These are phyloP conservation scores for Acleris cristana DNA, from an alignment of 2,888 invertebrate genomes.

Conservation along the genomic window DNA sequence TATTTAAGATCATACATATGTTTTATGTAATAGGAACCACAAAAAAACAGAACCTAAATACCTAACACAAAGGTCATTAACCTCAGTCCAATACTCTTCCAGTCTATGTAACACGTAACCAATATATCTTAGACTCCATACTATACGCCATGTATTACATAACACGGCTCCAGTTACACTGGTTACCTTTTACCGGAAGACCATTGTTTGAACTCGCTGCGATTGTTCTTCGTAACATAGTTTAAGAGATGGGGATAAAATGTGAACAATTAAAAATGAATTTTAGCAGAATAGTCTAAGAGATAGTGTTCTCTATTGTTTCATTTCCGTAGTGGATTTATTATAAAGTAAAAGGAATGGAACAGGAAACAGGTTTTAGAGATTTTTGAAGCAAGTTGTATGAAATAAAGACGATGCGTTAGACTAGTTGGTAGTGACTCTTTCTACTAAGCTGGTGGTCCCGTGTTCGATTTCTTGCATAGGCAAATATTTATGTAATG, in stretches of 20 bases:
- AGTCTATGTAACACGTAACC: conserved; percentile 11
- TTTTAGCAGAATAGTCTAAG: not conserved
- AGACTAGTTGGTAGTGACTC: too few relatives aligned
- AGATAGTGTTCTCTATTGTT: not conserved
- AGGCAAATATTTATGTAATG: too few relatives aligned
- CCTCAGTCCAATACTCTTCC: not conserved
- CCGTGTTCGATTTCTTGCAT: too few relatives aligned
- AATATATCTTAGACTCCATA: not conserved
- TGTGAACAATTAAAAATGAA: conserved; percentile 3
- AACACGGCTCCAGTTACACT: not conserved
- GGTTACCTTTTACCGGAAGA: conserved; percentile 17
- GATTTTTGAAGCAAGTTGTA: too few relatives aligned
- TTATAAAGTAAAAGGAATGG: too few relatives aligned
- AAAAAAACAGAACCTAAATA: not conserved
- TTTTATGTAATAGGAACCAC: too few relatives aligned
- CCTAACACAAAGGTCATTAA: not conserved
- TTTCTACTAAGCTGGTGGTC: too few relatives aligned
- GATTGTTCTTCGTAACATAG: conserved; percentile 12
- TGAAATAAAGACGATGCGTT: too few relatives aligned
- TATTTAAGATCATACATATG: too few relatives aligned
- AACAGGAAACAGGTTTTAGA: too few relatives aligned
- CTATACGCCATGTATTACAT: not conserved
- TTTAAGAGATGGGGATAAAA: conserved; percentile 1
- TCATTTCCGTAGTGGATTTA: not conserved
- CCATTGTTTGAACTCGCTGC: conserved; percentile 2